Base-by-base conservation (phyloP, 2,113 vertebrate species). In the Butorides virescens region DNA sequence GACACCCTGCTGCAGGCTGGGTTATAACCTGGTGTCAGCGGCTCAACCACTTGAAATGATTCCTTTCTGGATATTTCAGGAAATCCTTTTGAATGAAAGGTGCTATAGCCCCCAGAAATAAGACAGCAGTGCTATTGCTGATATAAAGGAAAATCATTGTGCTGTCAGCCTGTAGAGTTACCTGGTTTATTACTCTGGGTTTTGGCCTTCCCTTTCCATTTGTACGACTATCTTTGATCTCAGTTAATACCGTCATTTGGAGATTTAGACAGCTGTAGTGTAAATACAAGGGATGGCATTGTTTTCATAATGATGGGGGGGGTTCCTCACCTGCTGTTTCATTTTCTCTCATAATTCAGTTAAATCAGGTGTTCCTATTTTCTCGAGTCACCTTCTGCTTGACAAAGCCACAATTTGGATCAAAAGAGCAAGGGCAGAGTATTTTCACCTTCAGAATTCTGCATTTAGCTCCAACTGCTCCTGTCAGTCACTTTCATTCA, bases 151-250 rank as follows among this genome's bases (percentile, higher is more conserved):
- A 95, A 82, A 85, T 63, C 77, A 86, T 65, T 73, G 78, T 88
- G 63, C 85, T 92, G 79, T 92, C 93, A 96, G 77, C 95, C 90
- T 61, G 79, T 71, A 13, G 49, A 55, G 88, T 80, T 86, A 75
- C 81, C 72, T 91, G 53, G 15, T 46, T 95, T 70, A 89, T 92
- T 93, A 72, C 59, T 49, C 65, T 75, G 90, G 80, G 77, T 59
- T 96, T 82, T 79, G 30, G 75, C 49, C 65, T 87, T 78, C 32
- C 39, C 36, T 89, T 95, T 93, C 58, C 29, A 73, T 73, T 89
- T 73, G 52, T 71, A 65, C 27, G 44, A 86, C 17, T 75, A 97
- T 61, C 93, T 97, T 97, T 97, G 93, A 98, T 95, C 91, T 96
- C 63, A 21, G 50, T 58, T 92, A 96, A 96, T 82, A 91, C 74